Evolutionary conservation across 2,113 vertebrate genomes (phyloP), one percentile per base, ranked within the genome.

Genomic region (Macroglossus sobrinus): DNA sequence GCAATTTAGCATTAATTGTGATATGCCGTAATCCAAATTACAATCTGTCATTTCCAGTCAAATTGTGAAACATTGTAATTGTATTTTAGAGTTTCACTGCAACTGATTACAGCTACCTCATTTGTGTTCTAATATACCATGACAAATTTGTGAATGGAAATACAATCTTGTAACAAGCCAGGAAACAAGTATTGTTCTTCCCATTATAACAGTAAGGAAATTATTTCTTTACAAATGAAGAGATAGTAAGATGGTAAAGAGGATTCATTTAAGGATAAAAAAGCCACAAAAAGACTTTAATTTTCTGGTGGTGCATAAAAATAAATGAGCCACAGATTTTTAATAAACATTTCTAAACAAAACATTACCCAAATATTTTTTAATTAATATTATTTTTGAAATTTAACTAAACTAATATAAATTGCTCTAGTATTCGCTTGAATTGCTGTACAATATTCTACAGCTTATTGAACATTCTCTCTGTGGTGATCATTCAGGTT

Each of bases 121-220:
- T 97, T 97, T 97, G 94, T 76, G 96, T 94, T 96, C 96, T 97
- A 98, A 97, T 97, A 94, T 72, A 93, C 95, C 97, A 84, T 97
- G 97, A 97, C 74, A 0, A 96, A 97, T 96, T 94, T 96, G 85
- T 94, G 78, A 96, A 92, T 96, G 94, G 91, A 97, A 96, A 97
- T 92, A 96, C 89, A 94, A 94, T 97, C 91, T 93, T 94, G 85
- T 97, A 97, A 97, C 91, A 96, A 97, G 74, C 80, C 79, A 89
- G 92, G 95, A 93, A 96, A 87, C 96, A 97, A 93, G 93, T 63
- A 95, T 95, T 97, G 91, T 94, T 97, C 92, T 93, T 94, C 78
- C 89, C 95, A 47, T 86, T 92, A 91, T 53, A 95, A 78, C 40
- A 86, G 84, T 78, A 79, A 87, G 74, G 94, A 93, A 95, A 95